These are phyloP conservation scores for Erpobdella octoculata DNA, from an alignment of 2,888 invertebrate species.

Conservation along the genomic window DNA sequence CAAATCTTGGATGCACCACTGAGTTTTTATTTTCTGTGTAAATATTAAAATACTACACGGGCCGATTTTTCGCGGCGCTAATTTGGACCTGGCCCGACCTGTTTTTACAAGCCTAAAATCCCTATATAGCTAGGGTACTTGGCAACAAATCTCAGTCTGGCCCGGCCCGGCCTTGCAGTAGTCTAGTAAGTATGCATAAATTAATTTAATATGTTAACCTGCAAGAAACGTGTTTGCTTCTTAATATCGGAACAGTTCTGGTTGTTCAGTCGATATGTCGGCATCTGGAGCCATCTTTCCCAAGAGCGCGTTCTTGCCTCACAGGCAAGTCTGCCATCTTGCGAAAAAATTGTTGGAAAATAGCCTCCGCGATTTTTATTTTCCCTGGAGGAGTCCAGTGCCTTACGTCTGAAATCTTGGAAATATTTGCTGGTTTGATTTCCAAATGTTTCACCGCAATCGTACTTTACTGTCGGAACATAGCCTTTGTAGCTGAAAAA, in stretches of 20 bases:
- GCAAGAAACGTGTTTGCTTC: neutral
- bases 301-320: constrained; percentile 46
- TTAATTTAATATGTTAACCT: neutral
- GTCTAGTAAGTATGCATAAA: no score
- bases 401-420: constrained; percentile 50
- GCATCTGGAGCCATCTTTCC: constrained; percentile 48
- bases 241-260: constrained; percentile 37
- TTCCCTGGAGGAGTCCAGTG: constrained; percentile 47
- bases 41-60: no score
- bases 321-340: constrained; percentile 51
- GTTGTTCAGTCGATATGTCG: constrained; percentile 48
- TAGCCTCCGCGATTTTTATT: constrained; percentile 49
- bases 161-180: no score
- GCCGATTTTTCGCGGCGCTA: no score
- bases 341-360: constrained; percentile 51
- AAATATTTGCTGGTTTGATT: constrained; percentile 52
- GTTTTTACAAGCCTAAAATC: no score
- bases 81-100: no score
- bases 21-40: no score
- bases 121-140: no score
- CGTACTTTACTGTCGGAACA: constrained; percentile 51
- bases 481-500: constrained; percentile 48
- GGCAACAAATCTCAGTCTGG: no score
- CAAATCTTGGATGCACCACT: no score
- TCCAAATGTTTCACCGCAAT: constrained; percentile 53